Evolutionary conservation across 2,797 vertebrate species (phyloP), one percentile per base, ranked within the genome.

Genomic region (Varecia variegata): DNA sequence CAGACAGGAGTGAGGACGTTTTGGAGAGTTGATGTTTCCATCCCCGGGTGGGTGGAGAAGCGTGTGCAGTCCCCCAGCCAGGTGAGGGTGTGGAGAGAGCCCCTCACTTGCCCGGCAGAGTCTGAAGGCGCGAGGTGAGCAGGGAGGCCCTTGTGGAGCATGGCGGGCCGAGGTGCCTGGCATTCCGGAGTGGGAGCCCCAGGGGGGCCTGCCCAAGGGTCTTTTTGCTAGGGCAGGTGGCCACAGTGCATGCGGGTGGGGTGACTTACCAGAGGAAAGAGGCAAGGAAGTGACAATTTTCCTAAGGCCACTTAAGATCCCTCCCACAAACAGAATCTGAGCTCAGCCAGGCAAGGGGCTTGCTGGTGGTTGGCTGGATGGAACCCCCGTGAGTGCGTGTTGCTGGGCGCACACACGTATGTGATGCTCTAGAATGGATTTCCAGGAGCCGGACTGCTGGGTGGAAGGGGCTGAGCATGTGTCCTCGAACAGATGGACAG

Each of bases 341-440:
- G 20, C n/a, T 68, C 3, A 21, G 2, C 47, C 43, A 15, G 17
- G 0, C 20, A 20, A 38, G 88, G 88, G 2, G 20, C 25, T 38
- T 4, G 23, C 40, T n/a, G 20, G 74, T 21, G 17, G 40, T 43
- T 8, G 18, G 30, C 20, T 18, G 10, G n/a, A 11, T 2, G 5
- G 11, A 0, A 3, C 30, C 13, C 32, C 62, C 32, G 0, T 2
- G 18, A 17, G 62, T 14, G 3, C 4, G 1, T 5, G 1, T 25
- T 54, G 25, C 50, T 38, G 8, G 7, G 2, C 1, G 3, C 74
- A 15, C 6, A 25, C 32, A n/a, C 0, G 2, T 54, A 5, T 20
- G 40, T 8, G 2, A 27, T 38, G 7, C 45, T n/a, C 56, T 10
- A 47, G 35, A 38, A 27, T 1, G 43, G 40, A 6, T 40, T 23